Conservation (phyloP, 1,140 invertebrate species). For the Acromyrmex charruanus region DNA sequence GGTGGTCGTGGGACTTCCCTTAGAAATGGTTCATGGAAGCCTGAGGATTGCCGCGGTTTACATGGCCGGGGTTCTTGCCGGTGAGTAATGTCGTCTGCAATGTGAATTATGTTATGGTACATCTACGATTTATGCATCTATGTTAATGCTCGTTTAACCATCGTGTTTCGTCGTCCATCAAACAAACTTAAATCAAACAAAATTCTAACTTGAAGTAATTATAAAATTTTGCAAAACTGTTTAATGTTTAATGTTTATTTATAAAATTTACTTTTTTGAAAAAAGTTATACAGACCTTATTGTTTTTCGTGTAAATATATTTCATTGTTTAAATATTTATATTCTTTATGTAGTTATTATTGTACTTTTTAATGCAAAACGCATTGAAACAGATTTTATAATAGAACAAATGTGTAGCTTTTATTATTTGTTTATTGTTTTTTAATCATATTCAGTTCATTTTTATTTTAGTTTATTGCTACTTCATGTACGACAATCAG, state of each 20-base stretch:
- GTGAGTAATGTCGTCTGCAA: constrained; percentile 82
- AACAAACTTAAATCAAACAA: background rate
- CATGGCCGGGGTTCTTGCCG: constrained; percentile 96
- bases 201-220: background rate
- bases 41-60: constrained; percentile 96
- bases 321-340: background rate
- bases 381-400: background rate
- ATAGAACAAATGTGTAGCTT: background rate
- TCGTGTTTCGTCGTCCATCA: constrained; percentile 18
- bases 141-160: constrained; percentile 57
- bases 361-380: background rate
- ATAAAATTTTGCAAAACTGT: background rate
- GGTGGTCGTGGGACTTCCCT: constrained; percentile 94
- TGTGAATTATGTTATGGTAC: constrained; percentile 52
- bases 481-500: background rate
- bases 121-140: constrained; percentile 53
- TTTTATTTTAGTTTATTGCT: background rate
- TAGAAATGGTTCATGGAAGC: constrained; percentile 99
- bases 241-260: background rate
- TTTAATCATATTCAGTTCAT: background rate
- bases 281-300: background rate
- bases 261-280: background rate
- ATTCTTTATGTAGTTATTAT: background rate
- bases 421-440: background rate
- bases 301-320: background rate